Conservation (phyloP, 2,888 invertebrate genomes). For the Melolontha melolontha region DNA sequence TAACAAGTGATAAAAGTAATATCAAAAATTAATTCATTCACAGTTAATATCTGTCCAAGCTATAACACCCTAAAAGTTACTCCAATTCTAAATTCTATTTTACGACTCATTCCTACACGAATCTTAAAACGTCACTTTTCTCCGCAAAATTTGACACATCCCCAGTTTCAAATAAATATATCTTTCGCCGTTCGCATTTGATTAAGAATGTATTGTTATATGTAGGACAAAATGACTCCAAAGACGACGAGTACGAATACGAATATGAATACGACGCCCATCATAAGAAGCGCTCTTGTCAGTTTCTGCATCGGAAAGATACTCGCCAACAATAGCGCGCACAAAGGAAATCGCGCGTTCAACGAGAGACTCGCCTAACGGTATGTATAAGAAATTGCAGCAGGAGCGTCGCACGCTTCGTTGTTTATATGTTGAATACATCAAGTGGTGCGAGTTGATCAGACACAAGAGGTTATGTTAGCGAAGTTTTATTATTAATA, state of each 20-base stretch:
- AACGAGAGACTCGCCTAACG: slow-evolving; percentile 55
- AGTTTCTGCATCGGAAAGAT: slow-evolving; percentile 64
- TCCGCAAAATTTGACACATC: not conserved
- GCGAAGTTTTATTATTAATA: slow-evolving; percentile 27
- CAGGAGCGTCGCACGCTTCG: slow-evolving; percentile 24
- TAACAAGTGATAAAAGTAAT: no score
- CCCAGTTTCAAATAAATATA: slow-evolving; percentile 59
- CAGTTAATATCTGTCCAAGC: no score
- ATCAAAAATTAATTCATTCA: no score
- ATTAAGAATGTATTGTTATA: slow-evolving; percentile 62
- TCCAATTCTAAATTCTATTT: no score
- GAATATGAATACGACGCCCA: slow-evolving; percentile 50
- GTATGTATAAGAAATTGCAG: slow-evolving; percentile 47
- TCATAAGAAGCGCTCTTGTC: slow-evolving; percentile 65
- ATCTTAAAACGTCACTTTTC: slow-evolving; percentile 15
- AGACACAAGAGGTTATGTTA: slow-evolving; percentile 25
- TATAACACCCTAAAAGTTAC: no score
- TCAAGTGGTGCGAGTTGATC: slow-evolving; percentile 33
- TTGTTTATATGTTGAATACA: slow-evolving; percentile 32
- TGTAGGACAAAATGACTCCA: slow-evolving; percentile 35
- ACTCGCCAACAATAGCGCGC: slow-evolving; percentile 59
- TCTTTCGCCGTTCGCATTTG: slow-evolving; percentile 59
- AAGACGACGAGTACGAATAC: slow-evolving; percentile 30
- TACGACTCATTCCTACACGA: no score
- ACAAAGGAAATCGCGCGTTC: slow-evolving; percentile 48